Conservation (phyloP, 2,797 vertebrate species). For the Coilia nasus region DNA sequence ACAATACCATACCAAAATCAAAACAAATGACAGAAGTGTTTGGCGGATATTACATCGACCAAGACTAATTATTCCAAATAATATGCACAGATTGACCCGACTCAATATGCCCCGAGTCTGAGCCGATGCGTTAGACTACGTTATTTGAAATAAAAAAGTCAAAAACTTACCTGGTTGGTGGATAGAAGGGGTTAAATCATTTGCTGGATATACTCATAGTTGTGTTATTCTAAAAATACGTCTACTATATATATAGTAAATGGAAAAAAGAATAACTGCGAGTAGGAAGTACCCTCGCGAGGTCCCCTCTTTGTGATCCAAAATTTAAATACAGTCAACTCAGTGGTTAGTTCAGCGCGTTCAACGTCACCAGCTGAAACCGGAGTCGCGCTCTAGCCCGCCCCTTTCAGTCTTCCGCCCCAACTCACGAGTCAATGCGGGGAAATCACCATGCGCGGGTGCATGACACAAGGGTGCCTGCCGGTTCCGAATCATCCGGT, state of each 20-base stretch:
- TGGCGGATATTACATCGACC: neutral
- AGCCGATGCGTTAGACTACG: slow-evolving; percentile 50
- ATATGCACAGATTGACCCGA: neutral
- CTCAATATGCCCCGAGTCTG: slow-evolving; percentile 10
- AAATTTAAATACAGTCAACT: slow-evolving; percentile 56
- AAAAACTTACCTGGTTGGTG: slow-evolving; percentile 72
- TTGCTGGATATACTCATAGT: slow-evolving; percentile 55
- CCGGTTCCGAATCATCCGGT: neutral
- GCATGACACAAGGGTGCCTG: neutral
- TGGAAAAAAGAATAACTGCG: slow-evolving; percentile 59
- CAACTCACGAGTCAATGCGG: slow-evolving; percentile 35
- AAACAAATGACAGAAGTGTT: neutral
- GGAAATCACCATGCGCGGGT: slow-evolving; percentile 28
- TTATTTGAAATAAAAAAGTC: slow-evolving; percentile 47
- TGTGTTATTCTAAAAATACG: slow-evolving; percentile 38
- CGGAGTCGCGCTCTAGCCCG: slow-evolving; percentile 31
- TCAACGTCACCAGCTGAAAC: slow-evolving; percentile 69
- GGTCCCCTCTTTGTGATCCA: slow-evolving; percentile 36
- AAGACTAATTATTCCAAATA: neutral
- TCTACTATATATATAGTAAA: slow-evolving; percentile 40
- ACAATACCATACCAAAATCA: neutral
- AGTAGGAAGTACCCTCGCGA: slow-evolving; percentile 55
- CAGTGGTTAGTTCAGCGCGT: slow-evolving; percentile 59
- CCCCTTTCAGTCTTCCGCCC: neutral
- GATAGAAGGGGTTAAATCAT: slow-evolving; percentile 58